Base-by-base conservation (phyloP, 2,797 vertebrate species). In the Linurgus olivaceus region DNA sequence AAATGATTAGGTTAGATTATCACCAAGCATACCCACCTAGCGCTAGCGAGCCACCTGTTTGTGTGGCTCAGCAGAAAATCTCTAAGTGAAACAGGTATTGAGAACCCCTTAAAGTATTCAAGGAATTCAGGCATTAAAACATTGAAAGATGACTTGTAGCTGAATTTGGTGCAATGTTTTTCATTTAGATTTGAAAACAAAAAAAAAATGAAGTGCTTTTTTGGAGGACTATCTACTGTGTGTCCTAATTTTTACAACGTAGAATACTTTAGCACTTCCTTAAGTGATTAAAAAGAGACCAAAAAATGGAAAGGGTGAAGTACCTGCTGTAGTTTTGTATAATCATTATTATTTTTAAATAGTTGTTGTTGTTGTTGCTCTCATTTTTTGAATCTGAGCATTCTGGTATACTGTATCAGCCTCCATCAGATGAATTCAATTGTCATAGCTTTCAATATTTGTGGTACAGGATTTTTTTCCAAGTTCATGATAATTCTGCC, bases 191-290 rank as follows among this genome's bases (percentile, higher is more conserved):
- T 65, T n/a, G 3, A 29, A 62, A 47, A 26, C 17, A 58, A n/a
- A 18, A 24, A 10, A n/a, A n/a, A 13, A 21, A 21, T 31, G 0
- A 13, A 17, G 1, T 1, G 0, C 2, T 47, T 79, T 79, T 72
- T 73, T 31, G 7, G 6, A 62, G 48, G 28, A 29, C 38, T 70
- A 24, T 68, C 20, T 83, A 23, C 11, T 70, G 4, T 3, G 1
- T 66, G 12, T 42, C 35, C 45, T 81, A 2, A 17, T 9, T 88
- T 59, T 74, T 37, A 12, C 1, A 1, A 29, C 5, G 4, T 65
- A 63, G 63, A 40, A 65, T 62, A 81, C 67, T 63, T 70, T 26
- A 62, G 4, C 12, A 33, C 40, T 77, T 84, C 37, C 12, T 68
- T 48, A 28, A 23, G 26, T 33, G 20, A 17, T 71, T 52, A 71